phyloP scores from a whole-genome alignment of 2,797 vertebrate species.

The Caiman crocodilus region DNA sequence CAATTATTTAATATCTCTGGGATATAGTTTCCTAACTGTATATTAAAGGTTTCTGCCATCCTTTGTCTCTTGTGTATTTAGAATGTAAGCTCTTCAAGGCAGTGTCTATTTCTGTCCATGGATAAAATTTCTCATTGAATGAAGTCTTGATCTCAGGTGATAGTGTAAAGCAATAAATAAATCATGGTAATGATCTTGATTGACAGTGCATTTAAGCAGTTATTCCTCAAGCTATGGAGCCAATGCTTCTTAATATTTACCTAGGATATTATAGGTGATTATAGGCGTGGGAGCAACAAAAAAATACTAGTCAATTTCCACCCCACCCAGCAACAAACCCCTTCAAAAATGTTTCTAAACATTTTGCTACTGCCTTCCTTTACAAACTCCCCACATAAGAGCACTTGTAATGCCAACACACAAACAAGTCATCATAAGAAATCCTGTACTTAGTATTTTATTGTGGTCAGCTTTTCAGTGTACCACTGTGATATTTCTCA shows the following conservation, averaged over 20 bases:
- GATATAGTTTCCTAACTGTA: background rate
- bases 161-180: background rate
- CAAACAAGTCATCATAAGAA: background rate
- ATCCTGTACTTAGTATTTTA: background rate
- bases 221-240: background rate
- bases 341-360: background rate
- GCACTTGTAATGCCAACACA: background rate
- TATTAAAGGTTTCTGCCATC: background rate
- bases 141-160: background rate
- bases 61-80: background rate
- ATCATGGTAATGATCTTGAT: background rate
- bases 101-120: background rate
- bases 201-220: background rate
- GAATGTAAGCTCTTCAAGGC: background rate
- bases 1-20: background rate
- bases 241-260: background rate
- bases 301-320: background rate
- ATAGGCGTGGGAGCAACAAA: background rate
- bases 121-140: background rate
- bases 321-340: background rate
- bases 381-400: background rate
- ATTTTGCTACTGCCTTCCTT: background rate
- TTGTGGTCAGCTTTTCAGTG: too few relatives aligned
- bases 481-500: accelerated
- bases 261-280: background rate